phyloP scores from a whole-genome alignment of 2,113 vertebrate species.

The Scatophagus argus region DNA sequence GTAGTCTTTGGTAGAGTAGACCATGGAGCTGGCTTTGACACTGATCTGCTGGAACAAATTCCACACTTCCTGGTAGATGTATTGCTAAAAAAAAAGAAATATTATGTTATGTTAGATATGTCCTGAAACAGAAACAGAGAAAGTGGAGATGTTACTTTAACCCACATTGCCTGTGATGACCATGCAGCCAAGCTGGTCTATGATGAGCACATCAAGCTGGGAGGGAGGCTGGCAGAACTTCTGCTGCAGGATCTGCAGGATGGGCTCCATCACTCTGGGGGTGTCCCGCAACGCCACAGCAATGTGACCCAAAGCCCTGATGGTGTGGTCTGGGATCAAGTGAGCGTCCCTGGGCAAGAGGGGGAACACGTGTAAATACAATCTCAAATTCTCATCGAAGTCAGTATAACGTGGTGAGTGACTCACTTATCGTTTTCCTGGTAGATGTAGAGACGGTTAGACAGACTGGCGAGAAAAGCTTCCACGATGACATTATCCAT shows the following conservation, averaged over 20 bases:
- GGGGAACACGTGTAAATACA: neutral
- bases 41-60: slow-evolving; percentile 99
- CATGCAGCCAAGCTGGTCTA: slow-evolving; percentile 98
- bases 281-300: slow-evolving; percentile 95
- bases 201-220: slow-evolving; percentile 96
- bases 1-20: slow-evolving; percentile 97
- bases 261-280: slow-evolving; percentile 97
- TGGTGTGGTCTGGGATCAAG: slow-evolving; percentile 98
- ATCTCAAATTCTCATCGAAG: neutral
- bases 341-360: slow-evolving; percentile 88
- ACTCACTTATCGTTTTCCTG: slow-evolving; percentile 98
- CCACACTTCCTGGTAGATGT: slow-evolving; percentile 99
- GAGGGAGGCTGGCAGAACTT: slow-evolving; percentile 99
- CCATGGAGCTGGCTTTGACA: slow-evolving; percentile 97
- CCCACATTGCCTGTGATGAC: slow-evolving; percentile 98
- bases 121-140: neutral
- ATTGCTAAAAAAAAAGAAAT: slow-evolving; percentile 87
- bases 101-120: neutral
- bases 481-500: slow-evolving; percentile 96
- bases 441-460: slow-evolving; percentile 98
- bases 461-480: slow-evolving; percentile 96
- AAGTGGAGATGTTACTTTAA: too few species aligned
- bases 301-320: slow-evolving; percentile 96
- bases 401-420: neutral
- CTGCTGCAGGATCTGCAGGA: slow-evolving; percentile 98